phyloP scores from a whole-genome alignment of 2,113 vertebrate genomes.

The Crotalus helleri region DNA sequence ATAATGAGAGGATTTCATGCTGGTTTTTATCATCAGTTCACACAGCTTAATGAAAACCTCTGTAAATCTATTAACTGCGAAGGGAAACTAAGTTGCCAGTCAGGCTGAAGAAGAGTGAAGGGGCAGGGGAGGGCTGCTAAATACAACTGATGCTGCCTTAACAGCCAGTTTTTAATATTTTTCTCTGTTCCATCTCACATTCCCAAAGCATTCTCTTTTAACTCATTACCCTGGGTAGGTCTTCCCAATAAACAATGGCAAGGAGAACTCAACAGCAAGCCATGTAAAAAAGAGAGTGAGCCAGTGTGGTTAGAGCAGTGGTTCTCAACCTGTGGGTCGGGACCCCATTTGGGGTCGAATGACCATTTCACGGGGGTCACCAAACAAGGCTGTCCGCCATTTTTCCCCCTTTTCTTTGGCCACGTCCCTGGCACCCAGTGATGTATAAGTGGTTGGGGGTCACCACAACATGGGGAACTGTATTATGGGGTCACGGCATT shows the following conservation, averaged over 20 bases:
- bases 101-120: neutral
- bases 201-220: neutral
- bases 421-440: too few species aligned
- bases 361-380: too few species aligned
- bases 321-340: too few species aligned
- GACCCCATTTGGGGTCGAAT: too few species aligned
- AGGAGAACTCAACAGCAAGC: neutral
- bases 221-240: neutral
- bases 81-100: neutral
- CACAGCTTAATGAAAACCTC: neutral
- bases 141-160: neutral
- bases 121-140: neutral
- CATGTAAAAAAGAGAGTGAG: neutral
- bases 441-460: too few species aligned
- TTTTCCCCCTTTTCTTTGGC: too few species aligned
- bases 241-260: neutral
- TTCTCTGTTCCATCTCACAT: neutral
- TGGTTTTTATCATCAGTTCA: neutral
- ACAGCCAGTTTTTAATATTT: neutral
- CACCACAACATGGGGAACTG: too few species aligned
- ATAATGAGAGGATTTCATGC: neutral
- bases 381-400: too few species aligned
- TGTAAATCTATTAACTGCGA: neutral
- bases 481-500: too few species aligned
- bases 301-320: neutral